Evolutionary conservation across 2,888 invertebrate species (phyloP), one percentile per base, ranked within the genome.

Genomic region (Myopa testacea): DNA sequence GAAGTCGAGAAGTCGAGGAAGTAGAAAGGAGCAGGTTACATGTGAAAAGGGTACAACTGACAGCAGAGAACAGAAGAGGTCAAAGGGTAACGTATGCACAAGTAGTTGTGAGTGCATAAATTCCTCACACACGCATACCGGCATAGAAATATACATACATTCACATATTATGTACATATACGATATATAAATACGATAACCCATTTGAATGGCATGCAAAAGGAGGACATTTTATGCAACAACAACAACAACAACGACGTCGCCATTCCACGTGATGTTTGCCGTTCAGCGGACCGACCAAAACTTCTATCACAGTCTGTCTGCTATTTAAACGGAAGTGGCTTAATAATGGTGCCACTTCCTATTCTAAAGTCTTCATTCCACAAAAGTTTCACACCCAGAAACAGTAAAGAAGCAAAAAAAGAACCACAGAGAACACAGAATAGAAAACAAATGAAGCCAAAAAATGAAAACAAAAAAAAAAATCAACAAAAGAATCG

Each of bases 331-430:
- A 73, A 45, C 73, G 73, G 73, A 73, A 45, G 73, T 73, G 45
- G 73, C 73, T 73, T 73, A 73, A 45, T 45, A 45, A 73, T 73
- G 73, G 62, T 73, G 73, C 62, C 73, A 73, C 73, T 62, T 73
- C 73, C 62, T 45, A 19, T 73, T 10, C 7, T 8, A 8, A 45
- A 8, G 45, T 45, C 45, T 73, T 62, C 62, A 63, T 73, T 73
- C 45, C 45, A 40, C 40, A 73, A 63, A 8, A 63, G 6, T 40
- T 45, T 52, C 34, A 58, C 58, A n/a, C 34, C 70, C 50, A 38
- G 45, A 7, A 26, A 55, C 34, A 52, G 12, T 0, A 70, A 55
- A 55, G 52, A 37, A 58, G n/a, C 12, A 55, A 58, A 58, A 14
- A 34, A 45, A 10, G 10, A 69, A 50, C 14, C 3, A 7, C 19